Evolutionary conservation across 2,113 vertebrate species (phyloP).

Genomic region (Regulus satrapa): DNA sequence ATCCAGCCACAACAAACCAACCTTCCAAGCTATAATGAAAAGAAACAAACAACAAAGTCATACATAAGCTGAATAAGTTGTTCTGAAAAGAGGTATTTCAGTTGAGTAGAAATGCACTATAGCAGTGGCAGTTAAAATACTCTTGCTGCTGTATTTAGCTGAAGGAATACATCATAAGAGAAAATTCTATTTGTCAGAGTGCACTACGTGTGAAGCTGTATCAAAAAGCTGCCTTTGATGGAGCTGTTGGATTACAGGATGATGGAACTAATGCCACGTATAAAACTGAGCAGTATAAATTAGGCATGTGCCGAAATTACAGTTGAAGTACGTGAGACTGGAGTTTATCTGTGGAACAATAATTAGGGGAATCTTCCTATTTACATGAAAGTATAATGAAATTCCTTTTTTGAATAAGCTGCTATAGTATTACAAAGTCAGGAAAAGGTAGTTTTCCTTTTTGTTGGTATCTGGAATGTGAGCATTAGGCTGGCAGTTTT

Average conservation of each 20-base stretch:
- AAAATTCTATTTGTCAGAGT: background rate
- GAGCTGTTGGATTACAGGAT: background rate
- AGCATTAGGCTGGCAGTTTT: background rate
- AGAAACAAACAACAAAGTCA: background rate
- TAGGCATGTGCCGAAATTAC: background rate
- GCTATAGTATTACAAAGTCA: background rate
- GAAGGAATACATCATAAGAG: background rate
- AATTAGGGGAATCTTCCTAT: background rate
- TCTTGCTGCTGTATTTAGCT: background rate
- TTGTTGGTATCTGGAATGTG: background rate
- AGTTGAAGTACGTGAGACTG: background rate
- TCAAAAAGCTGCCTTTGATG: background rate
- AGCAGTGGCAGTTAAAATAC: background rate
- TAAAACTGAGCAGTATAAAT: background rate
- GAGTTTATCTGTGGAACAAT: background rate
- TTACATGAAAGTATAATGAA: background rate
- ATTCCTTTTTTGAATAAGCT: background rate
- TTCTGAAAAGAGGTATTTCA: background rate
- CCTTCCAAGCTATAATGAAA: background rate
- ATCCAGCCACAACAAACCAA: background rate
- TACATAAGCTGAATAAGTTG: background rate
- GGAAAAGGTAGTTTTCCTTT: background rate
- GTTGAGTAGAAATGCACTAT: background rate
- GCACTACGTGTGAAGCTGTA: background rate
- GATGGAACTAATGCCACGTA: background rate